Evolutionary conservation across 2,888 invertebrate species (phyloP).

Genomic region (Tanytarsus gracilentus): DNA sequence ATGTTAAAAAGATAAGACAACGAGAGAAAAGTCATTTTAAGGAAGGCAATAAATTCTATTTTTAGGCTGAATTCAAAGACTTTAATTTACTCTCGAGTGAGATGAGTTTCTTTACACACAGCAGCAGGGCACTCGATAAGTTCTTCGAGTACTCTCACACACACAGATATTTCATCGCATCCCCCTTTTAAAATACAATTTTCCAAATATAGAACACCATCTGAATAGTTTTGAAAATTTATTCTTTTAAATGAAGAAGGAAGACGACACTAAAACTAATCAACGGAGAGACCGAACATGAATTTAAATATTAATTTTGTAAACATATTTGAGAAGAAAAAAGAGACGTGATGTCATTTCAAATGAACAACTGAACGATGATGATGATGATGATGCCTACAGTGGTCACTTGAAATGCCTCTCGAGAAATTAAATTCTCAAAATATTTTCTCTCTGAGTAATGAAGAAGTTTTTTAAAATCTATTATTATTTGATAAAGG

Average conservation of each 20-base stretch:
- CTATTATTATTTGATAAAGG: no score
- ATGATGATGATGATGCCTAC: no score
- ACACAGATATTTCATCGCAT: not conserved
- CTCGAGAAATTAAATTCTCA: no score
- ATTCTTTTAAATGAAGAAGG: not conserved
- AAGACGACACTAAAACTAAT: not conserved
- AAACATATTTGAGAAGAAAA: constrained; percentile 15
- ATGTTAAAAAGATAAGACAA: not conserved
- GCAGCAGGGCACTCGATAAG: not conserved
- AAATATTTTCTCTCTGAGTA: no score
- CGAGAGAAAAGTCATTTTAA: not conserved
- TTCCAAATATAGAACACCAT: constrained; percentile 25
- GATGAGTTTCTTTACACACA: not conserved
- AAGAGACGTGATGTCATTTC: constrained; percentile 20
- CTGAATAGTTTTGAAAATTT: not conserved
- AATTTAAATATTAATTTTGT: constrained; percentile 28
- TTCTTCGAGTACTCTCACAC: no score
- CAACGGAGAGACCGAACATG: constrained; percentile 15
- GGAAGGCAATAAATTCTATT: not conserved
- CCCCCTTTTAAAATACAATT: constrained; percentile 5
- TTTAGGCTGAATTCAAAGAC: not conserved
- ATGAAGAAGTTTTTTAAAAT: no score
- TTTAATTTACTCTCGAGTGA: not conserved
- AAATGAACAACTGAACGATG: not conserved
- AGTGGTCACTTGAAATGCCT: no score